A percentile compares a stretch with the other conserved stretches of the same genome.
These are phyloP conservation scores for Hormiphora californensis DNA, from an alignment of 37 sponge, comb jelly and placozoan genomes.

Conservation along the genomic window DNA sequence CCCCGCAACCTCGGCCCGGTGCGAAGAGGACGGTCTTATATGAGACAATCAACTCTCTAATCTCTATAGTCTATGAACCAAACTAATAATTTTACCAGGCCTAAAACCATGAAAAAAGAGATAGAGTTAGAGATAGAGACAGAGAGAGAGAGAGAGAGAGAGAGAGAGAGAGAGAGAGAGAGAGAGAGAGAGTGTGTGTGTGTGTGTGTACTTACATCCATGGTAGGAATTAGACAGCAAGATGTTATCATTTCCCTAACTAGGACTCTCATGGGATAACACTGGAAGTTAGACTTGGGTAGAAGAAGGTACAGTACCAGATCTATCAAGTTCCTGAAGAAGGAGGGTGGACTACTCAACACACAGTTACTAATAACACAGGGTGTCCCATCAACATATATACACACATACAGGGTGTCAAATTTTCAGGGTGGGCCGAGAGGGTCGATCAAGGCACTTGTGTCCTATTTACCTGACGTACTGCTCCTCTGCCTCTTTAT, in stretches of 20 bases:
- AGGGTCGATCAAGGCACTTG: too few relatives aligned
- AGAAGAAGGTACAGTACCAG: conserved; percentile 18
- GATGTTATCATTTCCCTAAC: conserved; percentile 24
- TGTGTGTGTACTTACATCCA: conserved; percentile 49
- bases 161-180: too few relatives aligned
- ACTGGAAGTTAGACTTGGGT: conserved; percentile 25
- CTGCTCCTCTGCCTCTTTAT: conserved; percentile 37
- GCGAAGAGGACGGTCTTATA: too few relatives aligned
- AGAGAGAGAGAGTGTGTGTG: too few relatives aligned
- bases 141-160: too few relatives aligned
- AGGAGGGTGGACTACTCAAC: background rate
- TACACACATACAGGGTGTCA: too few relatives aligned
- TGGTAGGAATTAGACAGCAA: conserved; percentile 33
- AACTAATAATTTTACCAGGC: too few relatives aligned
- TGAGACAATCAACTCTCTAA: too few relatives aligned
- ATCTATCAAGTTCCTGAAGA: conserved; percentile 30
- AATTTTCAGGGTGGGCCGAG: background rate
- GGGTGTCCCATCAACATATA: background rate
- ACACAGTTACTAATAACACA: background rate
- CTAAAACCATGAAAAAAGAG: too few relatives aligned
- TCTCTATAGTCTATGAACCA: too few relatives aligned
- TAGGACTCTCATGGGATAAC: conserved; percentile 47
- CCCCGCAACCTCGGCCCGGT: too few relatives aligned
- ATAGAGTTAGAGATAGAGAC: too few relatives aligned
- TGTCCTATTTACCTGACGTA: background rate